Conservation (phyloP, 2,797 vertebrate genomes). For the Xenentodon cancila region DNA sequence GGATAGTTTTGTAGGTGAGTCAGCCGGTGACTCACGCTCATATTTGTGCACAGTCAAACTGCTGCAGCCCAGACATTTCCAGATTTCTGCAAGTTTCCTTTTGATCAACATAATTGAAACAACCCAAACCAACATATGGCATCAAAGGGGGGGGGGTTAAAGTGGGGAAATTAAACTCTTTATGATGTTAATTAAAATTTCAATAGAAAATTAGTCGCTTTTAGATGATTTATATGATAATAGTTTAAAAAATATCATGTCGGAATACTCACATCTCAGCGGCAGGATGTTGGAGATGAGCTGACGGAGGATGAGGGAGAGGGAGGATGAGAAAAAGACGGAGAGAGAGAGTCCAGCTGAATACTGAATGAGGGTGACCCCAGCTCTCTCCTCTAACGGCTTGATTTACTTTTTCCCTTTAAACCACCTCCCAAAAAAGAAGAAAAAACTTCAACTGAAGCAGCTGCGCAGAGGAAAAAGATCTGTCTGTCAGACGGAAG, state of each 20-base stretch:
- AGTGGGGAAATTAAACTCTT: background rate
- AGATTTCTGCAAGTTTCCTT: background rate
- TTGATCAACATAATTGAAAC: background rate
- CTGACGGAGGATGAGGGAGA: constrained; percentile 8
- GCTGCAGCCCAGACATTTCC: constrained; percentile 13
- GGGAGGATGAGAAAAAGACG: background rate
- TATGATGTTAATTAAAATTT: background rate
- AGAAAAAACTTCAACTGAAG: constrained; percentile 5
- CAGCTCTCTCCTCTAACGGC: constrained; percentile 1
- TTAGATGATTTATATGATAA: background rate
- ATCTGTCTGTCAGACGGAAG: constrained; percentile 10
- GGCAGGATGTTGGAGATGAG: constrained; percentile 61
- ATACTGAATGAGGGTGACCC: constrained; percentile 14
- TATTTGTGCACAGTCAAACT: constrained; percentile 17
- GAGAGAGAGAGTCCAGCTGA: background rate
- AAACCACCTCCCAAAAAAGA: background rate
- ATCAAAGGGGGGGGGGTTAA: fast-evolving
- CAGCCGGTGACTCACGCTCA: constrained; percentile 42
- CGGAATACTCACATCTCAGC: constrained; percentile 76
- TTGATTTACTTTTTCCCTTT: constrained; percentile 22
- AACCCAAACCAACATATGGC: background rate
- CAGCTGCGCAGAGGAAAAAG: constrained; percentile 14
- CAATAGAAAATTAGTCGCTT: background rate
- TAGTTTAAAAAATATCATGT: background rate
- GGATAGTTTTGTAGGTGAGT: constrained; percentile 43